Evolutionary conservation across 1,140 invertebrate genomes (phyloP).

Genomic region (Zaprionus inermis): DNA sequence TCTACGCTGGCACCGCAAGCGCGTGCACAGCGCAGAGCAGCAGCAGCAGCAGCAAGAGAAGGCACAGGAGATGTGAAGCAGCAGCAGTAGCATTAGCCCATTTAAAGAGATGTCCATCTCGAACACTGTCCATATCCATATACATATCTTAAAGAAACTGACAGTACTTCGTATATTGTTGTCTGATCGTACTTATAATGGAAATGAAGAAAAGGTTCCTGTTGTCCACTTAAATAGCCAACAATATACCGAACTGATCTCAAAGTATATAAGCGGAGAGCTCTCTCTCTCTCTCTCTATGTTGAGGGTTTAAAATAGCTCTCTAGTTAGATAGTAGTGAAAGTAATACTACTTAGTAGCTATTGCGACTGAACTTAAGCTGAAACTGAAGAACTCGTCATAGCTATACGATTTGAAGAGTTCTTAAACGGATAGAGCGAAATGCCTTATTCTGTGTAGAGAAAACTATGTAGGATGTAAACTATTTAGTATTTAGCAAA

Average conservation of each 20-base stretch:
- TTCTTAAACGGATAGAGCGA: not conserved
- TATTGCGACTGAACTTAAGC: not conserved
- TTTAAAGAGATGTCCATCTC: not conserved
- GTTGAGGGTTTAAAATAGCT: too few species aligned
- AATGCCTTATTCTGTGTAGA: not conserved
- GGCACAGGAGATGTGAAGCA: slow-evolving; percentile 30
- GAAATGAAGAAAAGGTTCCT: not conserved
- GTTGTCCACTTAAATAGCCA: not conserved
- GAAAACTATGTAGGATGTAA: not conserved
- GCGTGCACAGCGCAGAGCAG: slow-evolving; percentile 42
- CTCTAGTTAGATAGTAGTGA: not conserved
- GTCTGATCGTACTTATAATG: not conserved
- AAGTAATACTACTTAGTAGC: not conserved
- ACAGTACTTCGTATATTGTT: slow-evolving; percentile 2
- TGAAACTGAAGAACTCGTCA: not conserved
- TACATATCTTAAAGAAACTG: not conserved
- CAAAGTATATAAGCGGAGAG: not conserved
- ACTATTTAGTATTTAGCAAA: not conserved
- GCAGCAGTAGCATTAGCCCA: not conserved
- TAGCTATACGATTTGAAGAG: not conserved
- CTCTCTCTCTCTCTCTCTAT: not conserved
- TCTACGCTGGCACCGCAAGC: slow-evolving; percentile 72
- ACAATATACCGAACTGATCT: slow-evolving; percentile 1
- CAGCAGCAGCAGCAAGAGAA: slow-evolving; percentile 4
- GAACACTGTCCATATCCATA: not conserved